Evolutionary conservation across 64 coral and sea anemone genomes (phyloP).

Genomic region (Orbicella faveolata): DNA sequence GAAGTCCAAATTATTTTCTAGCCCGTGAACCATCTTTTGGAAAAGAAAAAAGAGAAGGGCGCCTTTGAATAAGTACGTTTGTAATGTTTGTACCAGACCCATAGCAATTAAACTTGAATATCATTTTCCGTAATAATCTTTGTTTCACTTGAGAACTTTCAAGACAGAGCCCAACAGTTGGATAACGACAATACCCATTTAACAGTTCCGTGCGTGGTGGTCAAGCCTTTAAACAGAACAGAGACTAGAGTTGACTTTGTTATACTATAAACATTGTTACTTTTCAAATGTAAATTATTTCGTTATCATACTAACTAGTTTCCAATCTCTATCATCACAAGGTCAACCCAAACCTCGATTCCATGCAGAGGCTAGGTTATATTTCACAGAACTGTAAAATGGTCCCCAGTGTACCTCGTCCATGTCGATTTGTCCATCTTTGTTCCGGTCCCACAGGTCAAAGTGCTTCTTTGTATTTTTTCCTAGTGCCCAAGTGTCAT

Average conservation of each 20-base stretch:
- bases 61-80: neutral
- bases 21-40: constrained; percentile 14
- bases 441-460: constrained; percentile 48
- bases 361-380: too few species aligned
- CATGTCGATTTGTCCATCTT: constrained; percentile 51
- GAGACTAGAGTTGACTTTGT: neutral
- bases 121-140: too few species aligned
- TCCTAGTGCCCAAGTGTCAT: constrained; percentile 45
- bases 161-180: too few species aligned
- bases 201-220: too few species aligned
- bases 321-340: too few species aligned
- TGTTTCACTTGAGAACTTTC: too few species aligned
- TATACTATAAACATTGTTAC: neutral
- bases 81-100: neutral
- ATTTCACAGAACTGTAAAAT: too few species aligned
- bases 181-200: too few species aligned
- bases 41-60: neutral
- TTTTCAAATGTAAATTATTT: too few species aligned
- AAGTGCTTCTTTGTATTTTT: constrained; percentile 53
- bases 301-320: too few species aligned
- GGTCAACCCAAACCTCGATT: too few species aligned
- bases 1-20: constrained; percentile 42
- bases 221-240: too few species aligned
- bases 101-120: neutral
- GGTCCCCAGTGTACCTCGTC: constrained; percentile 35